These are phyloP conservation scores for Caenorhabditis remanei DNA, from an alignment of 1,140 invertebrate species.

Conservation along the genomic window DNA sequence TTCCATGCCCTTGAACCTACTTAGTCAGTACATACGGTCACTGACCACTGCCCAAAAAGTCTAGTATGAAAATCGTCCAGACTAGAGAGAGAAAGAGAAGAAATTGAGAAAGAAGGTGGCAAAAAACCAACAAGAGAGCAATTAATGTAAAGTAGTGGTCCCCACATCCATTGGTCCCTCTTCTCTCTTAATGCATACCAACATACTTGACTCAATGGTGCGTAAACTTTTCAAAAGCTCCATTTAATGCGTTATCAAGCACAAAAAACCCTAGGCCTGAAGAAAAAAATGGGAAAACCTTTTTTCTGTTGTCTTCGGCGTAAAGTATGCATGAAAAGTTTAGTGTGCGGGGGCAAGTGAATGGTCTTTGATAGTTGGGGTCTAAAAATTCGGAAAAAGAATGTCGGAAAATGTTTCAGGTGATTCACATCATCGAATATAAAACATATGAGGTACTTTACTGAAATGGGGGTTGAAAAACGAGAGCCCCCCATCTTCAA, in stretches of 20 bases:
- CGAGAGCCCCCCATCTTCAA: too few relatives aligned
- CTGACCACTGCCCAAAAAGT: neutral
- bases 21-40: too few relatives aligned
- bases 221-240: conserved; percentile 43
- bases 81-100: neutral
- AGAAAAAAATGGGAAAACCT: conserved; percentile 1
- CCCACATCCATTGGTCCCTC: neutral
- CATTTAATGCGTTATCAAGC: conserved; percentile 42
- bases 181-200: conserved; percentile 29
- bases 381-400: neutral
- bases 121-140: conserved; percentile 48
- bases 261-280: neutral
- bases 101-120: neutral
- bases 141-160: conserved; percentile 50
- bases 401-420: neutral
- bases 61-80: neutral
- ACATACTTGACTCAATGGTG: conserved; percentile 20
- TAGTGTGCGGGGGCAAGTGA: neutral
- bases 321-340: conserved; percentile 51
- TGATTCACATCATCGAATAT: too few relatives aligned
- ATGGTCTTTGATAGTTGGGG: neutral
- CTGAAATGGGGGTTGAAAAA: too few relatives aligned
- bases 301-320: conserved; percentile 13
- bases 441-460: too few relatives aligned
- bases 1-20: too few relatives aligned